phyloP scores from a whole-genome alignment of 37 sponge, comb jelly and placozoan species.

The Axinella damicornis region DNA sequence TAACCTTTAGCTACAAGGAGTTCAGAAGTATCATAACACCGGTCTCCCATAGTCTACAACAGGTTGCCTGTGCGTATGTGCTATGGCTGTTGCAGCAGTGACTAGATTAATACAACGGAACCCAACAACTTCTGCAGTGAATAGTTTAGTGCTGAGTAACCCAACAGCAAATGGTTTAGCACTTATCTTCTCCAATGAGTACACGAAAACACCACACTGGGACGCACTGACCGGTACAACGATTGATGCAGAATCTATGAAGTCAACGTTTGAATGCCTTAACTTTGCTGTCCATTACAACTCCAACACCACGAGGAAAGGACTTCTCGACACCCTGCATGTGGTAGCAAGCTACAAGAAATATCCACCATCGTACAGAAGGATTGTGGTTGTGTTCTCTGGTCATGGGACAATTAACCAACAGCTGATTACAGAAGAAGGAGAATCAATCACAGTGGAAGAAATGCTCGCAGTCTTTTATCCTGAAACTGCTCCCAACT shows the following conservation, averaged over 20 bases:
- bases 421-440: no score
- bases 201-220: not conserved
- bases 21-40: no score
- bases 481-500: not conserved
- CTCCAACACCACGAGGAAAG: not conserved
- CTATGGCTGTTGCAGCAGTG: no score
- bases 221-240: slow-evolving; percentile 1
- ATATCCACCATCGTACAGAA: slow-evolving; percentile 28
- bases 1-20: no score
- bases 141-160: no score
- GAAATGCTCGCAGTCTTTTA: slow-evolving; percentile 21
- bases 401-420: no score
- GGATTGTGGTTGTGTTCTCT: slow-evolving; percentile 56
- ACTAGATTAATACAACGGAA: no score
- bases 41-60: no score
- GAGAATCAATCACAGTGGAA: not conserved
- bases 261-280: not conserved
- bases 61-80: no score
- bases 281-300: not conserved
- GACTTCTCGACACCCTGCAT: not conserved
- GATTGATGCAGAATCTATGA: slow-evolving; percentile 11
- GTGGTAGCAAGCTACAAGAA: not conserved
- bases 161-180: slow-evolving; percentile 38
- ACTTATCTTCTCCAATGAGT: slow-evolving; percentile 32
- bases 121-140: no score